Percentiles rank a stretch among this genome's conserved stretches.
These are phyloP conservation scores for Acrocyrtus sp. DNA, from an alignment of 2,888 invertebrate genomes.

Conservation along the genomic window DNA sequence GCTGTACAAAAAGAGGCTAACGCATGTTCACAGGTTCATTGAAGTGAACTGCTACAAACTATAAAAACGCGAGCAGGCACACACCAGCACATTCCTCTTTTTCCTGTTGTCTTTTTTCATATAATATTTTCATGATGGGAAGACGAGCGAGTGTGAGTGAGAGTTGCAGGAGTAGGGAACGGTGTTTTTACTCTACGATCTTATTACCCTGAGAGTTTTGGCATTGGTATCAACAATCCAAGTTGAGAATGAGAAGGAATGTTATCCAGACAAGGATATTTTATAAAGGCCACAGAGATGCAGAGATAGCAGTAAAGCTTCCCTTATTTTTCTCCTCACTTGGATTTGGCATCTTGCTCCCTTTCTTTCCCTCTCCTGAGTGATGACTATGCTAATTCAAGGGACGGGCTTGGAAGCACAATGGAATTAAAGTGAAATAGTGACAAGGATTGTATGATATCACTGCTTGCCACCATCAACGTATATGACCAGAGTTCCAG, in stretches of 20 bases:
- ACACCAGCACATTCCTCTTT: neutral
- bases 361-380: conserved; percentile 23
- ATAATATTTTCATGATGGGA: conserved; percentile 43
- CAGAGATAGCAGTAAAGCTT: too few species aligned
- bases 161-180: neutral
- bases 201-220: neutral
- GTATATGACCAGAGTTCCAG: too few species aligned
- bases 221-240: neutral
- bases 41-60: conserved; percentile 18
- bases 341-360: conserved; percentile 9
- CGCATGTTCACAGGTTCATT: conserved; percentile 42
- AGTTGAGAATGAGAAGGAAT: neutral
- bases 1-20: conserved; percentile 35
- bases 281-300: too few species aligned
- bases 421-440: too few species aligned
- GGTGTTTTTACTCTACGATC: too few species aligned
- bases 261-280: neutral
- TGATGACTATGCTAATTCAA: conserved; percentile 53
- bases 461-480: too few species aligned
- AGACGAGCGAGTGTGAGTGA: neutral
- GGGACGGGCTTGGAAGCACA: conserved; percentile 22
- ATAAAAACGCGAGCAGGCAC: neutral
- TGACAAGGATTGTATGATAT: too few species aligned
- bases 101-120: conserved; percentile 32
- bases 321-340: too few species aligned